Evolutionary conservation across 2,797 vertebrate genomes (phyloP).

Genomic region (Gephyroberyx darwinii): DNA sequence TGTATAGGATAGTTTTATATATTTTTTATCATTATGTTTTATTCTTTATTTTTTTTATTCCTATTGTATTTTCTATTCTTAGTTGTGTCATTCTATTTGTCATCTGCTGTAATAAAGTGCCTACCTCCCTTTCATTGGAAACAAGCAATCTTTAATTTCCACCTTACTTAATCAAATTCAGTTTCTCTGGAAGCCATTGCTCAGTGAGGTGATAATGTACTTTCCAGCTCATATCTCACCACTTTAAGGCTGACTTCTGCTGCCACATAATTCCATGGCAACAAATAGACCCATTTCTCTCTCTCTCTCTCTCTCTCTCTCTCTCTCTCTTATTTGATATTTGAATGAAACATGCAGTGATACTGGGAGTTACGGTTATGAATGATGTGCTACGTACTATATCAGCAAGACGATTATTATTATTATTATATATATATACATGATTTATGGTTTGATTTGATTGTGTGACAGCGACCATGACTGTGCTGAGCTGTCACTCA

Average conservation of each 20-base stretch:
- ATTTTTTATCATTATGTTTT: too few species aligned
- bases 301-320: conserved; percentile 13
- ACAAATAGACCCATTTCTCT: conserved; percentile 23
- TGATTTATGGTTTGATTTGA: conserved; percentile 12
- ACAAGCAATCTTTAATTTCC: conserved; percentile 35
- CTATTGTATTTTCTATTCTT: too few species aligned
- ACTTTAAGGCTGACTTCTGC: neutral
- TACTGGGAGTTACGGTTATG: neutral
- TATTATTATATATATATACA: neutral
- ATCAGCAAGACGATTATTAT: neutral
- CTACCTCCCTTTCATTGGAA: conserved; percentile 7
- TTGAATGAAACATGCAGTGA: conserved; percentile 6
- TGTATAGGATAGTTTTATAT: too few species aligned
- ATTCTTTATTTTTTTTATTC: too few species aligned
- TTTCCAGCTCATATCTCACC: conserved; percentile 10
- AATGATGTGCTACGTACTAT: neutral
- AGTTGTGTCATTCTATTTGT: too few species aligned
- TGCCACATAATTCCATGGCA: conserved; percentile 20
- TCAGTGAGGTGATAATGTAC: neutral
- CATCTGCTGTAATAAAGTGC: too few species aligned
- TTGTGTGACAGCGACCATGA: neutral
- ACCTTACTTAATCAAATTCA: conserved; percentile 39
- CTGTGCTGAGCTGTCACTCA: neutral
- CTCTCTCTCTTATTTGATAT: conserved; percentile 10
- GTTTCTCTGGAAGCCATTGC: conserved; percentile 27